Evolutionary conservation across 2,797 vertebrate species (phyloP).

Genomic region (Neosalanx taihuensis): DNA sequence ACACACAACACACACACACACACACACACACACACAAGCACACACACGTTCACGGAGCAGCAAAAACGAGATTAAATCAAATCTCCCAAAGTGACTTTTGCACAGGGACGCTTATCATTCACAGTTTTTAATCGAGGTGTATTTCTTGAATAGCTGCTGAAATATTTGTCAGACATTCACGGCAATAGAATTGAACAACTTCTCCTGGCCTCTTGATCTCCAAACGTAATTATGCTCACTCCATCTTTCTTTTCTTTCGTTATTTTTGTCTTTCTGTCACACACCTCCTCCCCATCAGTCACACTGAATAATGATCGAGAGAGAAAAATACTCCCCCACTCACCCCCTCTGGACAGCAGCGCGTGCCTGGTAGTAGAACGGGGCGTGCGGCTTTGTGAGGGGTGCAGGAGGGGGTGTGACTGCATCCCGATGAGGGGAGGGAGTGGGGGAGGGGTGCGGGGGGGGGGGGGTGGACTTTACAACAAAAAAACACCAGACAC

Average conservation of each 20-base stretch:
- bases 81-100: too few species aligned
- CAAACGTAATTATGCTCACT: neutral
- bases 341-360: neutral
- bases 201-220: too few species aligned
- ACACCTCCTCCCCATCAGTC: neutral
- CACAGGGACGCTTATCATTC: too few species aligned
- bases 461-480: slow-evolving; percentile 57
- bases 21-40: neutral
- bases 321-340: neutral
- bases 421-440: slow-evolving; percentile 76
- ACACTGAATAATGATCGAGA: neutral
- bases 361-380: slow-evolving; percentile 16
- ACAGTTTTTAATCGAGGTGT: too few species aligned
- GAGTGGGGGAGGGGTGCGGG: too few species aligned
- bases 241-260: neutral
- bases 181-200: too few species aligned
- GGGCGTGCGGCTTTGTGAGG: neutral
- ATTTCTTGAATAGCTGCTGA: too few species aligned
- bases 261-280: neutral
- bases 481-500: slow-evolving; percentile 78
- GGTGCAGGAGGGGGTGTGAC: slow-evolving; percentile 55
- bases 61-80: too few species aligned
- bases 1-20: neutral
- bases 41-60: neutral
- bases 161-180: too few species aligned